Base-by-base conservation (phyloP, 1,140 invertebrate species). In the Delia radicum region DNA sequence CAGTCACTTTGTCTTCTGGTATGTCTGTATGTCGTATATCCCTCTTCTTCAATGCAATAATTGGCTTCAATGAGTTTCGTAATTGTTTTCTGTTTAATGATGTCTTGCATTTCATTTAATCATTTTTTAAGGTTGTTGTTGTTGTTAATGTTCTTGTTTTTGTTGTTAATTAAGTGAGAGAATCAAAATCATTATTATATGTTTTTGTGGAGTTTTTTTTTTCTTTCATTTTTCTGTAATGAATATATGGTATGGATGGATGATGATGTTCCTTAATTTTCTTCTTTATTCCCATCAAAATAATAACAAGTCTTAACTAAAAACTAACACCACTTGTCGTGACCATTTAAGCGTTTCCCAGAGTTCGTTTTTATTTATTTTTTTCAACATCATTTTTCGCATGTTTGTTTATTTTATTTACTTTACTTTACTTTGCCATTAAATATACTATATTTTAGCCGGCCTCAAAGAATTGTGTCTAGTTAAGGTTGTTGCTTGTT, bases 61-160 rank as follows among this genome's bases (percentile, higher is more conserved):
- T 74, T 74, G 73, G 73, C 73, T 74, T 74, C 48, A 74, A 74
- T 74, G 73, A 74, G 55, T 74, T 74, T 74, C 55, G 73, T 74
- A 74, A 74, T 74, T 74, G 73, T 74, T 74, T 73, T 73, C 42
- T 29, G 71, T 73, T 73, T 73, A 73, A 73, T 73, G 71, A 73
- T 63, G 73, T 74, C 73, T 74, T 74, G 73, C 48, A 74, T 74
- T 74, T 74, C 73, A 74, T 74, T 55, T 73, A 61, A 61, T 69
- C 65, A 73, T 73, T 73, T 28, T 48, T 42, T 31, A 15, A 6
- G 8, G 69, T 72, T 73, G 18, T 73, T 46, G 26, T 67, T 63
- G 61, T 28, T 63, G 26, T 21, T 55, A 10, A 1, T 65, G 27
- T 2, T n/a, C 21, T 69, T 33, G 29, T 69, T 48, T 21, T 37